phyloP scores from a whole-genome alignment of 2,888 invertebrate genomes.

The Drosophila colorata region DNA sequence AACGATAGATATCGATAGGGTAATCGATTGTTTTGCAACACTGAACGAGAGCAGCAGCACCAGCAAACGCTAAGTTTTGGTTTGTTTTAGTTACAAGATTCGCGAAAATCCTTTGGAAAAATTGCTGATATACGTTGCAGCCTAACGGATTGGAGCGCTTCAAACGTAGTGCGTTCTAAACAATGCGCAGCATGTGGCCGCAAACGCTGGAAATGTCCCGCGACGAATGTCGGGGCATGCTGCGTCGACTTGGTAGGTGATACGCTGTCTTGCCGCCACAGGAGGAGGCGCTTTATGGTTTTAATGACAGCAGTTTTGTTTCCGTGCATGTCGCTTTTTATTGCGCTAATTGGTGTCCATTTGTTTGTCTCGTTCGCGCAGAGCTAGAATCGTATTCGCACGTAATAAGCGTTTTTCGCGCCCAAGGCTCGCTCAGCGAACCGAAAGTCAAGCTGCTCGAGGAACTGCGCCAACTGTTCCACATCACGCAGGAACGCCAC shows the following conservation, averaged over 20 bases:
- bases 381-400: slow-evolving; percentile 97
- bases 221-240: slow-evolving; percentile 94
- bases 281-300: slow-evolving; percentile 21
- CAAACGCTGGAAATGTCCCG: slow-evolving; percentile 89
- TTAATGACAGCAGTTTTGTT: slow-evolving; percentile 6
- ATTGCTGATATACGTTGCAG: slow-evolving; percentile 75
- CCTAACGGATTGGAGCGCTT: slow-evolving; percentile 61
- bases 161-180: slow-evolving; percentile 53
- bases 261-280: slow-evolving; percentile 41
- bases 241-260: slow-evolving; percentile 92
- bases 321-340: slow-evolving; percentile 7
- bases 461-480: slow-evolving; percentile 92
- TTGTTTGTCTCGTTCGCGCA: slow-evolving; percentile 81
- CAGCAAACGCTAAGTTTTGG: slow-evolving; percentile 73
- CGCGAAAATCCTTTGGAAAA: slow-evolving; percentile 62
- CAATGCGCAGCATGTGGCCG: slow-evolving; percentile 83
- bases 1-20: slow-evolving; percentile 41
- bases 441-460: slow-evolving; percentile 93
- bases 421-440: slow-evolving; percentile 94
- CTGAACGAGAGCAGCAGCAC: slow-evolving; percentile 60
- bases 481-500: slow-evolving; percentile 96
- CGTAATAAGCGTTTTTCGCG: slow-evolving; percentile 95
- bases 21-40: slow-evolving; percentile 55
- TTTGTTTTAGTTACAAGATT: slow-evolving; percentile 76
- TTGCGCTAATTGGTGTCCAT: slow-evolving; percentile 12